Evolutionary conservation across 2,888 invertebrate species (phyloP), one percentile per base, ranked within the genome.

Genomic region (Prenolepis imparis): DNA sequence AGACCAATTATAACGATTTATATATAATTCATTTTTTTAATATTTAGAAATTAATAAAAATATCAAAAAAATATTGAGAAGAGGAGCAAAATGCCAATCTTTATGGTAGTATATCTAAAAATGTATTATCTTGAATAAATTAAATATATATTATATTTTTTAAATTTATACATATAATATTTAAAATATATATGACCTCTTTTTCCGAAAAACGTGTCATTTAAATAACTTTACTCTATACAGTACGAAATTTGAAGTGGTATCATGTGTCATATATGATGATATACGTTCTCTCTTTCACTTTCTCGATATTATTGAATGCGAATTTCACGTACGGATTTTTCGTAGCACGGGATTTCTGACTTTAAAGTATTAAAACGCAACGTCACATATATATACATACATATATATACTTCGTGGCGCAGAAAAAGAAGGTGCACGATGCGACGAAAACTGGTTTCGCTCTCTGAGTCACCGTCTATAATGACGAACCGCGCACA

Each of bases 391-490:
- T 90, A 44, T 18, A 44, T 15, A 18, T n/a, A 24, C 12, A 21
- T 24, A 59, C 1, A 24, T 28, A 24, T 15, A 24, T 52, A 52
- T 6, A 90, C 90, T 87, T 88, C 87, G 91, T 89, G 88, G 88
- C 90, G 88, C 83, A 90, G 72, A 92, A 92, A 91, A 91, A 89
- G 86, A 83, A 87, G 77, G 81, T 74, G 86, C 84, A 87, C 82
- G 86, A 87, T 41, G 83, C 82, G 78, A 89, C 91, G 91, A 90
- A 94, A 94, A 94, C 93, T 92, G 94, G 93, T 94, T 94, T 93
- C 88, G 89, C 87, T 89, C 88, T 92, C 92, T 94, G 93, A 94
- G 93, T 94, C 93, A 94, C 93, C 92, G 92, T 93, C 91, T 91
- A 92, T 94, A 94, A 94, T 94, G 94, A 94, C 91, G 93, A 91